Conservation (phyloP, 2,113 vertebrate species). For the Conger conger region DNA sequence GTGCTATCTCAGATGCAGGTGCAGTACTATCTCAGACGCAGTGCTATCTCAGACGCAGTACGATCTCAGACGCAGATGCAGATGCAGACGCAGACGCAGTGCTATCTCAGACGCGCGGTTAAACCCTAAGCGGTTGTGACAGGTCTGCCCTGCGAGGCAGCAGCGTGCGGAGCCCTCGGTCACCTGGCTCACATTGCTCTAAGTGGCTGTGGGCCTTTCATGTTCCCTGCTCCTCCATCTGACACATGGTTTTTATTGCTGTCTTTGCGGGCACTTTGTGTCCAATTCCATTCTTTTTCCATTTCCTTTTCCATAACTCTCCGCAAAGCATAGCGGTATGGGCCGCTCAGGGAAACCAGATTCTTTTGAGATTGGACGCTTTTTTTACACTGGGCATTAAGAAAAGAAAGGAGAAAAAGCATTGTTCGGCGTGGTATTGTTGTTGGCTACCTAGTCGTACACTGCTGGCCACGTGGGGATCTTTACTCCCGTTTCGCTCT, state of each 20-base stretch:
- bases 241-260: slow-evolving; percentile 7
- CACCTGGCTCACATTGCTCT: slow-evolving; percentile 1
- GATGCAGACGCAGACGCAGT: too few species aligned
- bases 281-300: slow-evolving; percentile 1
- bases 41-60: too few species aligned
- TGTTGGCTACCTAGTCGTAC: not conserved
- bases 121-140: not conserved
- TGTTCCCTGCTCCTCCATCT: not conserved
- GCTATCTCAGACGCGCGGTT: not conserved
- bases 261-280: not conserved
- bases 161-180: not conserved
- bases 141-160: not conserved
- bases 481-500: not conserved
- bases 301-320: slow-evolving; percentile 6
- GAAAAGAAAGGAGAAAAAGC: not conserved
- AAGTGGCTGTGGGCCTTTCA: not conserved
- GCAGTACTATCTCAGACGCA: too few species aligned
- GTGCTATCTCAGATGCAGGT: too few species aligned
- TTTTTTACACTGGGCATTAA: not conserved
- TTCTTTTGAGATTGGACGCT: not conserved
- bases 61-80: too few species aligned
- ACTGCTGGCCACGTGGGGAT: not conserved
- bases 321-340: not conserved
- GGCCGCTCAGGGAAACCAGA: not conserved
- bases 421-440: not conserved